Evolutionary conservation across 2,797 vertebrate species (phyloP).

Genomic region (Thaleichthys pacificus): DNA sequence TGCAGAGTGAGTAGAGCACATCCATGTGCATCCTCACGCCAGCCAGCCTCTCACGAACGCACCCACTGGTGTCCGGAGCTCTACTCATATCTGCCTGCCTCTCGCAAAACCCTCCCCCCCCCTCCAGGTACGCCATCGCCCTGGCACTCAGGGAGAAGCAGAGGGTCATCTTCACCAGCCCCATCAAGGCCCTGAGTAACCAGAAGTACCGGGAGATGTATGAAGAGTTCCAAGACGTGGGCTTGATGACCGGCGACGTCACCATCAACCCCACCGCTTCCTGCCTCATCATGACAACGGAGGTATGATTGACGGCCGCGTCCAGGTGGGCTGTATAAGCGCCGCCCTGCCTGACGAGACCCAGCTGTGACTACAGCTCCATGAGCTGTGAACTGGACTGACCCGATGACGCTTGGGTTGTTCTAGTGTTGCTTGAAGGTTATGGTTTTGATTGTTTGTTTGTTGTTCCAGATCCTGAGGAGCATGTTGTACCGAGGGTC

Average conservation of each 20-base stretch:
- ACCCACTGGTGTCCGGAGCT: not conserved
- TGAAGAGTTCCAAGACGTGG: constrained; percentile 98
- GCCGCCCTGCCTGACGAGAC: no score
- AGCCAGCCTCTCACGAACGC: not conserved
- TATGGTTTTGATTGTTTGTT: not conserved
- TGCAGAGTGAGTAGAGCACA: constrained; percentile 82
- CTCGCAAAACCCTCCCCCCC: not conserved
- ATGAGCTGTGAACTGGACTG: no score
- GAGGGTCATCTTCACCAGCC: constrained; percentile 98
- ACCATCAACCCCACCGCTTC: constrained; percentile 98
- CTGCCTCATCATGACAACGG: constrained; percentile 98
- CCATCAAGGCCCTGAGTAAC: constrained; percentile 97
- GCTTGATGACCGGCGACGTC: constrained; percentile 97
- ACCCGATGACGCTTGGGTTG: no score
- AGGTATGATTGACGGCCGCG: constrained; percentile 71
- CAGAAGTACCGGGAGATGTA: constrained; percentile 99
- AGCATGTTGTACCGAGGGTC: constrained; percentile 98
- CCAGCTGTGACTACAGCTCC: no score
- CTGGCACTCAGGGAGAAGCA: constrained; percentile 94
- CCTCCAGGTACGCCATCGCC: constrained; percentile 90
- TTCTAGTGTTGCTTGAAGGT: no score
- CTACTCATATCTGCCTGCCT: not conserved
- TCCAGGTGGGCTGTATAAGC: no score
- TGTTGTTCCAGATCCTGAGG: constrained; percentile 85
- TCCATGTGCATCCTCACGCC: no score